Percentiles rank a stretch among this genome's conserved stretches.
Evolutionary conservation across 2,797 vertebrate genomes (phyloP).

Genomic region (Sciaenops ocellatus): DNA sequence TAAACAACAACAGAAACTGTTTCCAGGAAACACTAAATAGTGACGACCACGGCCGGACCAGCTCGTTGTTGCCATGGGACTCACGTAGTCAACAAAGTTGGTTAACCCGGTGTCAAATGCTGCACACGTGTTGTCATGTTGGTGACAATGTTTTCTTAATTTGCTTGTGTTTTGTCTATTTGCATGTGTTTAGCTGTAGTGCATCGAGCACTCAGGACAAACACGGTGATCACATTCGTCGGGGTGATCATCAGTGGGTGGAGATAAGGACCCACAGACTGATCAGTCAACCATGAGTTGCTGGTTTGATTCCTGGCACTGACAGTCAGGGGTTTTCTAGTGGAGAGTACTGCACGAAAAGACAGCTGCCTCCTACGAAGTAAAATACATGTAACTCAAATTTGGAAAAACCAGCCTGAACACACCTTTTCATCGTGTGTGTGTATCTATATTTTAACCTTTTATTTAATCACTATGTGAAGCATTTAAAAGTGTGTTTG

Average conservation of each 20-base stretch:
- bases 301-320: conserved; percentile 12
- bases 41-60: not conserved
- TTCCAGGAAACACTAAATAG: not conserved
- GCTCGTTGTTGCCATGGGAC: not conserved
- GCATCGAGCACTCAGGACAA: no score
- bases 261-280: not conserved
- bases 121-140: no score
- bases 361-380: not conserved
- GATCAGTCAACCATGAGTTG: not conserved
- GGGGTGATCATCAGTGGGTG: not conserved
- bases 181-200: not conserved
- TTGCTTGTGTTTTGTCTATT: not conserved
- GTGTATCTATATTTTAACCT: not conserved
- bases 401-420: not conserved
- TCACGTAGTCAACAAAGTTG: not conserved
- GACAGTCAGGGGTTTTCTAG: not conserved
- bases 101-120: no score
- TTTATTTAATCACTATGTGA: not conserved
- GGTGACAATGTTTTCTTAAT: not conserved
- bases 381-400: not conserved
- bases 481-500: not conserved
- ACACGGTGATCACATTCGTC: not conserved
- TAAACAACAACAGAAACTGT: not conserved
- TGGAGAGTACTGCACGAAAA: not conserved
- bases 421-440: not conserved